phyloP scores from a whole-genome alignment of 2,797 vertebrate species.

The Atherinosoma microstoma region DNA sequence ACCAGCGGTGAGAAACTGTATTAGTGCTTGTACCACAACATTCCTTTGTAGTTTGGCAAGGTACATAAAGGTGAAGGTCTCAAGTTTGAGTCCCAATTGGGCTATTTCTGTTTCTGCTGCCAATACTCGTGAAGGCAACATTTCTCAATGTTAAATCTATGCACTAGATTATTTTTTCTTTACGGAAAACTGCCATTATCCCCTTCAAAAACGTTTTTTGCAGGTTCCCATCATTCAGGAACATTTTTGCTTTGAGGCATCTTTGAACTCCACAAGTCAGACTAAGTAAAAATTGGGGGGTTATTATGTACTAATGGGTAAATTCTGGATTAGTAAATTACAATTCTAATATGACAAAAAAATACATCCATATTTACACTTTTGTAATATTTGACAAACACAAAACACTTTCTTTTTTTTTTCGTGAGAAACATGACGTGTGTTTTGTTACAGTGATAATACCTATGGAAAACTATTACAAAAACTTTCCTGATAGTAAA shows the following conservation, averaged over 20 bases:
- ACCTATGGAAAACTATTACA: constrained; percentile 34
- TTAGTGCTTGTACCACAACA: too few relatives aligned
- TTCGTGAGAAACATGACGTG: constrained; percentile 7
- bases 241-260: constrained; percentile 8
- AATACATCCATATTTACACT: background rate
- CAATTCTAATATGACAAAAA: background rate
- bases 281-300: background rate
- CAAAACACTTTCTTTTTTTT: background rate
- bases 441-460: constrained; percentile 24
- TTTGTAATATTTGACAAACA: background rate
- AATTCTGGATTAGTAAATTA: background rate
- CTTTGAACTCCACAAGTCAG: constrained; percentile 13
- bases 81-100: background rate
- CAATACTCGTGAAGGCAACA: too few relatives aligned
- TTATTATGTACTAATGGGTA: background rate
- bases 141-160: background rate
- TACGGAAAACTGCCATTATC: background rate
- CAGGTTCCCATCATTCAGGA: constrained; percentile 9
- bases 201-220: background rate
- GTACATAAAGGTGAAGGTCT: background rate
- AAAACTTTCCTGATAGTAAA: constrained; percentile 38
- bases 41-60: background rate
- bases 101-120: background rate
- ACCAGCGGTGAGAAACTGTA: background rate
- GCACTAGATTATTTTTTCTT: background rate